Conservation (phyloP, 2,797 vertebrate species). For the Champsocephalus gunnari region DNA sequence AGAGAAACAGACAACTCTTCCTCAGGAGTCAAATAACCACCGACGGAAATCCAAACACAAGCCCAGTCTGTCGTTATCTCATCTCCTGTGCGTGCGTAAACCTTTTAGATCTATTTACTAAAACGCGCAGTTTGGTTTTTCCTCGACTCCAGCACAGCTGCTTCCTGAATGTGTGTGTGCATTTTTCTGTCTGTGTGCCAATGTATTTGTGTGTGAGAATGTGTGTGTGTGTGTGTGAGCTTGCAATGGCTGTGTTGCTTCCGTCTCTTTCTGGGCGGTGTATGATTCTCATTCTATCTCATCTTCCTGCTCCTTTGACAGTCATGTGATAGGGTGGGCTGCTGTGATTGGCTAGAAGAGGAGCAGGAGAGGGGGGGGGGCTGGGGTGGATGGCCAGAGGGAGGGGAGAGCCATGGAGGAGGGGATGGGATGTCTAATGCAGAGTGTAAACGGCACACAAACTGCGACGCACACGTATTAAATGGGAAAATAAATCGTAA, state of each 20-base stretch:
- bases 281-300: conserved; percentile 73
- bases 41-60: conserved; percentile 47
- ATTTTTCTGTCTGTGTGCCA: conserved; percentile 21
- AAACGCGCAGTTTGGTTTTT: conserved; percentile 41
- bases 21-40: conserved; percentile 41
- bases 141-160: conserved; percentile 43
- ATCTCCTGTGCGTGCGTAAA: conserved; percentile 7
- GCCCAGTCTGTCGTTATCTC: conserved; percentile 28
- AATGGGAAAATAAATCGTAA: not conserved
- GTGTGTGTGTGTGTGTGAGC: conserved; percentile 23
- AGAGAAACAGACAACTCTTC: conserved; percentile 42
- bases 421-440: conserved; percentile 47
- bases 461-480: not conserved
- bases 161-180: conserved; percentile 58
- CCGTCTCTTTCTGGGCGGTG: conserved; percentile 67
- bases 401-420: conserved; percentile 38
- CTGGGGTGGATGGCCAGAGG: conserved; percentile 51
- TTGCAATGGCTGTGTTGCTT: conserved; percentile 53
- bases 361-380: conserved; percentile 57
- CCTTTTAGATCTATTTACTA: conserved; percentile 29
- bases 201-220: conserved; percentile 12
- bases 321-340: conserved; percentile 74
- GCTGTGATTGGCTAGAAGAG: conserved; percentile 73
- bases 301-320: conserved; percentile 79
- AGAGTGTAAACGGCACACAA: conserved; percentile 20